Conservation (phyloP, 2,888 invertebrate genomes). For the Drosophila niveifrons region DNA sequence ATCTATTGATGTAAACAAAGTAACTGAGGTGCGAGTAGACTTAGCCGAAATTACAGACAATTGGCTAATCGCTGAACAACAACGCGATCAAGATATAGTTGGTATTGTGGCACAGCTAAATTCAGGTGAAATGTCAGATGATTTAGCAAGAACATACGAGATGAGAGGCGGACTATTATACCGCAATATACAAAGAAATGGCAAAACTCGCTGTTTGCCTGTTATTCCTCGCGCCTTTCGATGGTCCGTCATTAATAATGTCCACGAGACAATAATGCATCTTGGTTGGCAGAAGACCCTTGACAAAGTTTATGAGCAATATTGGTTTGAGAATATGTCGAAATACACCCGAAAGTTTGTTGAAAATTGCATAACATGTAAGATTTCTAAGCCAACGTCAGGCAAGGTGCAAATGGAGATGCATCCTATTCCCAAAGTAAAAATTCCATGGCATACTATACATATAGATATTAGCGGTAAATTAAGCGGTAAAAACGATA, state of each 20-base stretch:
- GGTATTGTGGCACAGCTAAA: neutral
- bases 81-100: neutral
- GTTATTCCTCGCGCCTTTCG: neutral
- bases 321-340: neutral
- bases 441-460: conserved; percentile 1
- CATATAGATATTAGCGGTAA: neutral
- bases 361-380: neutral
- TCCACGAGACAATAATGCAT: conserved; percentile 1
- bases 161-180: neutral
- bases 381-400: neutral
- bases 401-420: conserved; percentile 4
- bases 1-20: neutral
- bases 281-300: conserved; percentile 2
- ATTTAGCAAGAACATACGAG: neutral
- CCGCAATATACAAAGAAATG: neutral
- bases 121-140: neutral
- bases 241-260: neutral
- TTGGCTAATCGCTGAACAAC: neutral
- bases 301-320: neutral
- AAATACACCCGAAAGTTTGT: neutral
- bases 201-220: neutral
- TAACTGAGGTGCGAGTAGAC: neutral
- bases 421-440: conserved; percentile 1
- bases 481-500: neutral
- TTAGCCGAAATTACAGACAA: neutral